Conservation (phyloP, 2,888 invertebrate genomes). For the Petrolisthes cinctipes region DNA sequence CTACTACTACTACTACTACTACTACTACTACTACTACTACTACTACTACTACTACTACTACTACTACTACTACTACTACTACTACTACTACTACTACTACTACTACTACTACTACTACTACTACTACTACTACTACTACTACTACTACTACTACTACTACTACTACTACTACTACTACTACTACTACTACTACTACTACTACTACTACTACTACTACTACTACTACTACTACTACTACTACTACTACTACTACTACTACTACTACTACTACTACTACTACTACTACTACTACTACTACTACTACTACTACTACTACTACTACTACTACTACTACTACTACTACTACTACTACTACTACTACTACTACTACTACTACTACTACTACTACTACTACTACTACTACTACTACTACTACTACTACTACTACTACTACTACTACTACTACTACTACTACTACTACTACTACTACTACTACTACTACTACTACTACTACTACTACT, state of each 20-base stretch:
- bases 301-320: not conserved
- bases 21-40: not conserved
- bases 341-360: not conserved
- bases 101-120: not conserved
- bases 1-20: not conserved
- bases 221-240: constrained; percentile 1
- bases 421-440: not conserved
- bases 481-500: no score
- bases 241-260: constrained; percentile 1
- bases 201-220: constrained; percentile 1
- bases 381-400: not conserved
- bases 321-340: constrained; percentile 1
- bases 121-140: constrained; percentile 1
- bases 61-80: not conserved
- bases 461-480: no score
- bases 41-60: not conserved
- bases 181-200: constrained; percentile 1
- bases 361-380: constrained; percentile 1
- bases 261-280: constrained; percentile 1
- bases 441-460: not conserved
- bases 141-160: constrained; percentile 1
- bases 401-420: constrained; percentile 1
- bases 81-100: not conserved
- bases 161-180: constrained; percentile 1
- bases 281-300: not conserved